Conservation (phyloP, 2,797 vertebrate genomes). For the Sebastes nivosus region DNA sequence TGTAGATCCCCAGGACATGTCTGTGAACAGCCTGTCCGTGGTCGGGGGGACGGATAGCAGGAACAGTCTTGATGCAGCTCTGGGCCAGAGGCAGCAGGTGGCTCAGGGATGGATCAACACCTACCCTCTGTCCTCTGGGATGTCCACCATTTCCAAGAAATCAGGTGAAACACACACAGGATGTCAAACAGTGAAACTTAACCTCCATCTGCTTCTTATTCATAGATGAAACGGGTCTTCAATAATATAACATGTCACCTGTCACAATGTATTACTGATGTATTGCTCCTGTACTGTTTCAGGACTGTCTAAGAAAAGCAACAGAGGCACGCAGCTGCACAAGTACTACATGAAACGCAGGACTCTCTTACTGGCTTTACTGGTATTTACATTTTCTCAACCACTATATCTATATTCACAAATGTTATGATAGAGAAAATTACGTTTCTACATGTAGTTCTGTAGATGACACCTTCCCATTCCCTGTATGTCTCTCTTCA, state of each 20-base stretch:
- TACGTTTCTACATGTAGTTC: neutral
- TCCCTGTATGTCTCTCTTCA: constrained; percentile 52
- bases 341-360: constrained; percentile 99
- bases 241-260: neutral
- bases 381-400: constrained; percentile 79
- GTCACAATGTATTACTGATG: neutral
- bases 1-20: constrained; percentile 93
- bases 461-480: neutral
- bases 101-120: constrained; percentile 98
- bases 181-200: neutral
- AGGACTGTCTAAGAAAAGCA: constrained; percentile 97
- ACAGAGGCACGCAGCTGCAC: constrained; percentile 93
- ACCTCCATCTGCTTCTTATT: neutral
- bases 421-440: neutral
- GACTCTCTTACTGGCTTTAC: constrained; percentile 90
- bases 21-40: constrained; percentile 86
- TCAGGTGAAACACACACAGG: constrained; percentile 83
- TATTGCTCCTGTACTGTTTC: constrained; percentile 30
- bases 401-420: neutral
- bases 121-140: constrained; percentile 95
- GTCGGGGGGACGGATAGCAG: constrained; percentile 84
- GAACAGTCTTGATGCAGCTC: constrained; percentile 89
- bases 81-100: constrained; percentile 93
- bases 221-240: neutral
- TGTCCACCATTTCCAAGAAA: constrained; percentile 98